These are phyloP conservation scores for Plebejus anna DNA, from an alignment of 2,888 invertebrate species.

Conservation along the genomic window DNA sequence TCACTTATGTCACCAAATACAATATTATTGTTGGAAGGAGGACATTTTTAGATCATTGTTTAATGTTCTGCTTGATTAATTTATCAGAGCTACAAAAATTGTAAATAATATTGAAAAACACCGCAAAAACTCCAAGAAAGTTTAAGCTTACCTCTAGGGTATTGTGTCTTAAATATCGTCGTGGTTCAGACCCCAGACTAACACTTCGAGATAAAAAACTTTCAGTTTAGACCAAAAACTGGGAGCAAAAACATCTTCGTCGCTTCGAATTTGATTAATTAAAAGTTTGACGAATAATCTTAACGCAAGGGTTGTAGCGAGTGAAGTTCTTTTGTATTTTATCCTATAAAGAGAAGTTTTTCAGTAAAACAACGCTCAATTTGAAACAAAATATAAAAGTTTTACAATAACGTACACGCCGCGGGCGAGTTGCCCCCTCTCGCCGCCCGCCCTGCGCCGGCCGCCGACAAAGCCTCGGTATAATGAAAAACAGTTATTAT, in stretches of 20 bases:
- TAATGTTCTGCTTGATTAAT: neutral
- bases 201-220: conserved; percentile 20
- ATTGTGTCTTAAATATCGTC: neutral
- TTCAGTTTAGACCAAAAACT: conserved; percentile 26
- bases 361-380: conserved; percentile 74
- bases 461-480: conserved; percentile 58
- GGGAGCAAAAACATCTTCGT: conserved; percentile 35
- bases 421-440: conserved; percentile 65
- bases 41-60: no score
- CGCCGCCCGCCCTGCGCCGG: conserved; percentile 50
- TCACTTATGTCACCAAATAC: no score
- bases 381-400: conserved; percentile 77
- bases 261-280: conserved; percentile 72
- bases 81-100: neutral
- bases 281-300: conserved; percentile 72
- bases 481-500: conserved; percentile 49
- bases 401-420: conserved; percentile 75
- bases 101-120: neutral
- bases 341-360: conserved; percentile 71
- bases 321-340: conserved; percentile 74
- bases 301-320: conserved; percentile 66
- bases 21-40: no score
- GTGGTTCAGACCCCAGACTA: neutral
- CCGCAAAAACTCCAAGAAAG: neutral
- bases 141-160: conserved; percentile 5